Evolutionary conservation across 2,888 invertebrate genomes (phyloP), one percentile per base, ranked within the genome.

Genomic region (Eupithecia inturbata): DNA sequence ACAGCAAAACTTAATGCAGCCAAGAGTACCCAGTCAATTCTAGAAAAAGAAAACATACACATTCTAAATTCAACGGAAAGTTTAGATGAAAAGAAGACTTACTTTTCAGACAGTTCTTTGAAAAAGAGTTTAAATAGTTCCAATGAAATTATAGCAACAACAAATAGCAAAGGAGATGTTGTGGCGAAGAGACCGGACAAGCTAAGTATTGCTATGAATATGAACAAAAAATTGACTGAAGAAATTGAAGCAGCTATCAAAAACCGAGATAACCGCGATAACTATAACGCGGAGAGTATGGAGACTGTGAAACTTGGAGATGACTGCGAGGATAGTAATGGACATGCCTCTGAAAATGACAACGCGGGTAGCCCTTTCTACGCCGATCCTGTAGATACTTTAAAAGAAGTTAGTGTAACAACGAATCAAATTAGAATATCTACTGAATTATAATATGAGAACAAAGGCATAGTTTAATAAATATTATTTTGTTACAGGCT

Each of bases 291-390:
- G 78, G 94, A 94, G 78, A 95, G 94, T 82, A 95, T 95, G 91
- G 95, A 95, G 81, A 94, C 94, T 6, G 89, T 95, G 4, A 95
- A 93, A 85, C 78, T 93, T 70, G 94, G 94, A 82, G 94, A 94
- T 78, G 91, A 92, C 79, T 81, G 84, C 9, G 89, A 89, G 76
- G 88, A 88, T 74, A 82, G 84, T 33, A 84, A 87, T 70, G 87
- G 85, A 63, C 90, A 90, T 62, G 91, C 91, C 70, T 89, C 90
- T 70, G 95, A 94, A 77, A 92, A 94, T 77, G 95, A 95, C 76
- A 97, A 97, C 80, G 96, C 97, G 86, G 96, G 96, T 19, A 98
- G 98, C 88, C 98, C 98, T 1, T 98, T 98, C 85, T 98, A 98
- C 86, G 97, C 98, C 3, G 98, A 98, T 89, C 98, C 98, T 39